Base-by-base conservation (phyloP, 2,113 vertebrate species). In the Lota lota region DNA sequence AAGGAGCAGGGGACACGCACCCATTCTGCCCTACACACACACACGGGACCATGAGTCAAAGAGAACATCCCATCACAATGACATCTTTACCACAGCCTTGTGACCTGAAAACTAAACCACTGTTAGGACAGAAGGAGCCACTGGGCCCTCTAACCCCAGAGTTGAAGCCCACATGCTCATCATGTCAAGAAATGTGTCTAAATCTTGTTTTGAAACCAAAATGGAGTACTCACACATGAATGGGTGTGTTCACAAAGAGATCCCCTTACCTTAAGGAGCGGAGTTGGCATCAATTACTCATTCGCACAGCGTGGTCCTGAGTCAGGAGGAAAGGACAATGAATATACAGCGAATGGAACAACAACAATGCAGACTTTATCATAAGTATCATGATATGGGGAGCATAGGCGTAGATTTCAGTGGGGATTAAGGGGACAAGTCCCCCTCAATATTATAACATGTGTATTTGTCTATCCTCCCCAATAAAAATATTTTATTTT, bases 21-120 rank as follows among this genome's bases (percentile, higher is more conserved):
- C 95, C 96, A 98, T 98, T 92, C 93, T 97, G 93, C 93, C 93
- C 96, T 97, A 79, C 70, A 90, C 1, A 22, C 72, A 54, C 56
- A 66, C 53, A n/a, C 18, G 47, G 3, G 10, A 24, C 6, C 1
- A 18, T 77, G 57, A 63, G 16, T 73, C 10, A 60, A 60, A 59
- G 69, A 73, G 3, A 71, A 63, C 36, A 4, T 8, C 12, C 53
- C 67, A 74, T 58, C 50, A 61, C 54, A 64, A 2, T 18, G 56
- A 74, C 12, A 21, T 50, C 15, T 50, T 2, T 2, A 10, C n/a
- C 28, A 47, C 11, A 64, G 10, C 5, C 40, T 15, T 15, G 6
- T 63, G 68, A 58, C 4, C 22, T 14, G 21, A 53, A 61, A 59
- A 60, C 22, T 7, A 54, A 3, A 53, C 22, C 3, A 50, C 8